phyloP scores from a whole-genome alignment of 2,888 invertebrate species.

The Oscheius sp. region DNA sequence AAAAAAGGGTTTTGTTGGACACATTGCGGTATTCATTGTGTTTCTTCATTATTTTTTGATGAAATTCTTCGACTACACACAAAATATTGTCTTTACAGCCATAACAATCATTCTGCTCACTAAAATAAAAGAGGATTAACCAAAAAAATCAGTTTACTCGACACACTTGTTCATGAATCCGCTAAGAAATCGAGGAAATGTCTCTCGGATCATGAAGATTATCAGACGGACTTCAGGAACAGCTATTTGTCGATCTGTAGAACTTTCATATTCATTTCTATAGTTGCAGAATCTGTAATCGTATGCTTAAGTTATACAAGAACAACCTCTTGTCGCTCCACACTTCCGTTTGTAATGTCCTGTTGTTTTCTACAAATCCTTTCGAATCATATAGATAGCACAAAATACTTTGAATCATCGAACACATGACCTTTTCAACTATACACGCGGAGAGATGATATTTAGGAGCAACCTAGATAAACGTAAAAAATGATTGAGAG shows the following conservation, averaged over 20 bases:
- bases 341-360: not conserved
- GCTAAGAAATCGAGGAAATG: constrained; percentile 4
- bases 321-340: not conserved
- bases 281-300: constrained; percentile 8
- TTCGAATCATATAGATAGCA: constrained; percentile 19
- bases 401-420: constrained; percentile 2
- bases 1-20: not conserved
- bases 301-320: not conserved
- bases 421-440: constrained; percentile 18
- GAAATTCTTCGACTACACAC: constrained; percentile 9
- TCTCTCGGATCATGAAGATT: not conserved
- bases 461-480: not conserved
- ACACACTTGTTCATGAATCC: constrained; percentile 11
- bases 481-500: no score
- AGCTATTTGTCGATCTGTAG: not conserved
- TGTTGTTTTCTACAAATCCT: constrained; percentile 15
- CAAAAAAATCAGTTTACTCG: no score
- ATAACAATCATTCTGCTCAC: constrained; percentile 7
- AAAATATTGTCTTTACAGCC: constrained; percentile 3
- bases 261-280: constrained; percentile 1
- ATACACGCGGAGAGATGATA: not conserved
- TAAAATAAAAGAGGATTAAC: no score
- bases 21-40: not conserved
- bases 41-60: not conserved
- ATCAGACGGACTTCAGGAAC: not conserved